Conservation (phyloP, 1,140 invertebrate genomes). For the Drosophila miranda region DNA sequence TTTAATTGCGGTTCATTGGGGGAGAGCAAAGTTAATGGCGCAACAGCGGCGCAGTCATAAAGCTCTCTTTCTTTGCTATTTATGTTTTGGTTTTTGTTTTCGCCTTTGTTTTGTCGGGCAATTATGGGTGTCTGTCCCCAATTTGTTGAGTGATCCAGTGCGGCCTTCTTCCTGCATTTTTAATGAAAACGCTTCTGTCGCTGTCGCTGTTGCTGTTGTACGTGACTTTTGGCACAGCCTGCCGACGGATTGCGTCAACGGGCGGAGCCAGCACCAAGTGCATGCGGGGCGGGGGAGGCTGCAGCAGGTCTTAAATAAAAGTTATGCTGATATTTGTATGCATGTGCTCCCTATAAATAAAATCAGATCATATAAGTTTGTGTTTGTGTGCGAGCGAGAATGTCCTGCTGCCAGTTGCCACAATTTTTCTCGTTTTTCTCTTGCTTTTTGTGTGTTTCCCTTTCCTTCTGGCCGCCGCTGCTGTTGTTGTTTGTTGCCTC, state of each 20-base stretch:
- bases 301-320: conserved; percentile 47
- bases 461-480: conserved; percentile 1
- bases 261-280: conserved; percentile 32
- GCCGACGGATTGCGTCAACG: conserved; percentile 48
- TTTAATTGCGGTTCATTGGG: conserved; percentile 3
- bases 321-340: conserved; percentile 26
- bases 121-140: conserved; percentile 34
- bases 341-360: conserved; percentile 18
- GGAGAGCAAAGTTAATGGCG: conserved; percentile 36
- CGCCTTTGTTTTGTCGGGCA: conserved; percentile 16
- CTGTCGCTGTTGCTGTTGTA: conserved; percentile 36
- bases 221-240: conserved; percentile 72
- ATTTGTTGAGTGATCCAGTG: conserved; percentile 46
- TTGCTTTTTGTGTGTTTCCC: not conserved
- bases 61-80: conserved; percentile 25
- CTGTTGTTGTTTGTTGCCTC: conserved; percentile 18
- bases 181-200: conserved; percentile 36
- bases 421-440: conserved; percentile 29
- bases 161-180: conserved; percentile 60
- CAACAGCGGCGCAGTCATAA: conserved; percentile 14
- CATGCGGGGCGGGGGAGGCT: conserved; percentile 7
- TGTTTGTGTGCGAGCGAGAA: conserved; percentile 36
- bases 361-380: conserved; percentile 41
- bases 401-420: conserved; percentile 35
- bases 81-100: not conserved